These are phyloP conservation scores for Muntiacus reevesi DNA, from an alignment of 2,113 vertebrate genomes.

Conservation along the genomic window DNA sequence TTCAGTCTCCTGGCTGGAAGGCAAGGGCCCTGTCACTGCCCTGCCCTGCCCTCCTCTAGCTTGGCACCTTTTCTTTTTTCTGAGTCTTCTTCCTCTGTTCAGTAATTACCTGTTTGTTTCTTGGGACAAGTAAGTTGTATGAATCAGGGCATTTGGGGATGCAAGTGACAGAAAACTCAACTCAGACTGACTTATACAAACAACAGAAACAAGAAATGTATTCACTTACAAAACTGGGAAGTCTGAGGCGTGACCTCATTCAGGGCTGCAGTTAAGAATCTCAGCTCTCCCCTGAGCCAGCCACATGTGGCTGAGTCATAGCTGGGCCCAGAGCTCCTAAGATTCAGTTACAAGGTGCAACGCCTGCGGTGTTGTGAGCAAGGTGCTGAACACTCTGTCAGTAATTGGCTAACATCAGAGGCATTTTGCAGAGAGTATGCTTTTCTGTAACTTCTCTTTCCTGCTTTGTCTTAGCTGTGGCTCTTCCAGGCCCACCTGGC, in stretches of 20 bases:
- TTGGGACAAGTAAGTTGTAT: not conserved
- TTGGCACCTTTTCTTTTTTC: not conserved
- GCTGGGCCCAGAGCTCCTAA: not conserved
- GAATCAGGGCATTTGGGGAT: not conserved
- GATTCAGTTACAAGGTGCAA: not conserved
- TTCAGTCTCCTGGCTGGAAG: not conserved
- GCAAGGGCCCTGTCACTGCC: not conserved
- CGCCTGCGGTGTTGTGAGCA: rapidly evolving
- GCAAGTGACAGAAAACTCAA: constrained; percentile 21
- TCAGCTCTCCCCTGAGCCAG: not conserved
- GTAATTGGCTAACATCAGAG: not conserved
- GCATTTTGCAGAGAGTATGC: not conserved
- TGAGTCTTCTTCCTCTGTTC: not conserved
- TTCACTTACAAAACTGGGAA: not conserved
- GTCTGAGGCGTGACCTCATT: not conserved
- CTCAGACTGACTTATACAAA: not conserved
- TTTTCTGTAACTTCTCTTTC: constrained; percentile 2
- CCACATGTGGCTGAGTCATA: not conserved
- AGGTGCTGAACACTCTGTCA: rapidly evolving
- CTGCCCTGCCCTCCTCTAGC: not conserved
- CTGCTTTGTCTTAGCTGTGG: constrained; percentile 79
- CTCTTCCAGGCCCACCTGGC: constrained; percentile 89
- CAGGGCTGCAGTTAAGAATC: not conserved
- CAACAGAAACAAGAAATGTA: not conserved
- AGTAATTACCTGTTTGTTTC: constrained; percentile 3